A percentile compares a stretch with the other conserved stretches of the same genome.
Evolutionary conservation across 2,113 vertebrate species (phyloP).

Genomic region (Ptilonorhynchus violaceus): DNA sequence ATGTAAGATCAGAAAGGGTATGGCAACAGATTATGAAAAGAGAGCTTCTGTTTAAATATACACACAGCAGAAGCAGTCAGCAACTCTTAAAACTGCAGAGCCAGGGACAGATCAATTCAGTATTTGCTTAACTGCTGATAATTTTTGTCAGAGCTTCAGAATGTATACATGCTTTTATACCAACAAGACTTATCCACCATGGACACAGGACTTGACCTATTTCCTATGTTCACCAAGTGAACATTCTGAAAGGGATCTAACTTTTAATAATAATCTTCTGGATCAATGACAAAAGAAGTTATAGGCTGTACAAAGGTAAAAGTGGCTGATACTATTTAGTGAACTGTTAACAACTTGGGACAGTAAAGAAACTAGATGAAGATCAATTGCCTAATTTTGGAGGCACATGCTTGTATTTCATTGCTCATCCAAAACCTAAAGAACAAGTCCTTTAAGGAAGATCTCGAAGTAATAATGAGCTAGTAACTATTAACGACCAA

Average conservation of each 20-base stretch:
- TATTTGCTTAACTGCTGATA: neutral
- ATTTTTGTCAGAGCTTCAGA: slow-evolving; percentile 4
- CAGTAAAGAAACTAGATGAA: neutral
- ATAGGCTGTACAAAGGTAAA: neutral
- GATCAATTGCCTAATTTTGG: neutral
- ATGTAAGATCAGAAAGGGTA: neutral
- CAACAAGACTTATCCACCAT: neutral
- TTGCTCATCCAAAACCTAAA: neutral
- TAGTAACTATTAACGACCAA: neutral
- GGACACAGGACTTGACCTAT: neutral
- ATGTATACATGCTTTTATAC: neutral
- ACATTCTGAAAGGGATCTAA: neutral
- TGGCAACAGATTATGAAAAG: neutral
- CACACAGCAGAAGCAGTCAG: neutral
- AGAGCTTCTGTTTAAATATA: slow-evolving; percentile 18
- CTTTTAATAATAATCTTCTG: neutral
- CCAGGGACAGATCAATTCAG: neutral
- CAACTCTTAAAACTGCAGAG: neutral
- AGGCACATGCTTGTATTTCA: neutral
- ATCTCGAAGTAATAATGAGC: neutral
- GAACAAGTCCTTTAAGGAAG: neutral
- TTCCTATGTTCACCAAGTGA: neutral
- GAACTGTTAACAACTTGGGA: neutral
- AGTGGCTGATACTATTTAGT: neutral
- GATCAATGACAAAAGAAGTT: neutral